phyloP scores from a whole-genome alignment of 2,113 vertebrate species.

The Platysternon megacephalum region DNA sequence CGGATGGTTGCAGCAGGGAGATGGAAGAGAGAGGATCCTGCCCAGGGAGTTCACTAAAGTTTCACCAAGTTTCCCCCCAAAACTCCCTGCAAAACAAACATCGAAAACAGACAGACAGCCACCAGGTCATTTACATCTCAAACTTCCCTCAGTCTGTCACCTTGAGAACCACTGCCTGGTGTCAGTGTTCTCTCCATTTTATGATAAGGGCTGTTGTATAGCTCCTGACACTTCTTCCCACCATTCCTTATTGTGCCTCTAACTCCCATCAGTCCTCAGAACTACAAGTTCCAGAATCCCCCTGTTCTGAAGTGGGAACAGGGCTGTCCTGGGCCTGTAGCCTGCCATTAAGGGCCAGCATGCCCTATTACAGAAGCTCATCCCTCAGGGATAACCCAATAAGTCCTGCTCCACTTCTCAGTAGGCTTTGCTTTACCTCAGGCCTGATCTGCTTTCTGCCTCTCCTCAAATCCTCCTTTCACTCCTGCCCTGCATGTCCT shows the following conservation, averaged over 20 bases:
- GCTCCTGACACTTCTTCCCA: not conserved
- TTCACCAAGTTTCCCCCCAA: not conserved
- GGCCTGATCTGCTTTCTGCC: not conserved
- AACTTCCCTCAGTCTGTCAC: accelerated
- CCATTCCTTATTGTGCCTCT: not conserved
- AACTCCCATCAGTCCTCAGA: not conserved
- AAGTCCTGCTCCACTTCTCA: not conserved
- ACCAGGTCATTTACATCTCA: accelerated
- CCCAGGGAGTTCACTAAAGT: accelerated
- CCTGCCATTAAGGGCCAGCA: too few relatives aligned
- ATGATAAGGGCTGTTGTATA: not conserved
- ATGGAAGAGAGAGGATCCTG: not conserved
- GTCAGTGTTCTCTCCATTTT: not conserved
- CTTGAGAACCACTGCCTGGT: too few relatives aligned
- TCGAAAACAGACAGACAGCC: accelerated
- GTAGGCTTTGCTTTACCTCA: not conserved
- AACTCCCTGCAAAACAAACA: not conserved
- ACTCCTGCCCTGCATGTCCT: not conserved
- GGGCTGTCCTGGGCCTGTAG: not conserved
- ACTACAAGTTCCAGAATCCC: not conserved
- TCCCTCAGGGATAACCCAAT: not conserved
- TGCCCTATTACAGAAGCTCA: not conserved
- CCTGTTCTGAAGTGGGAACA: not conserved
- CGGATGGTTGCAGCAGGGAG: accelerated
- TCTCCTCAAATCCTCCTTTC: not conserved